Base-by-base conservation (phyloP, 2,888 invertebrate genomes). In the Dinocampus coccinellae region DNA sequence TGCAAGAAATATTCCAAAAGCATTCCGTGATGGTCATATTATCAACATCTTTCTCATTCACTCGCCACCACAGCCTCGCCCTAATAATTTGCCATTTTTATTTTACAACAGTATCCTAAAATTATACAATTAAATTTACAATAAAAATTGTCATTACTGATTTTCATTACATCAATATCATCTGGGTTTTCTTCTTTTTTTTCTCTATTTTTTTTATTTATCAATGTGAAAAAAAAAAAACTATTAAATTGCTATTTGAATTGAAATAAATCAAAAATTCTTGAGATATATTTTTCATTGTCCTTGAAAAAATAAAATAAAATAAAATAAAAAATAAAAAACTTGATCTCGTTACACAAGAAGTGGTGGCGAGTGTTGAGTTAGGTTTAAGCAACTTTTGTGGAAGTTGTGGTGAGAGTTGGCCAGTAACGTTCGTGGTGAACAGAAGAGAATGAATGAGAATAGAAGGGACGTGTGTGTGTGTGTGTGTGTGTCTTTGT, bases 301-400 rank as follows among this genome's bases (percentile, higher is more conserved):
- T 39, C 16, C 11, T 62, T 67, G 65, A 67, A 70, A 63, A n/a
- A n/a, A n/a, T n/a, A n/a, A n/a, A n/a, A n/a, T n/a, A n/a, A n/a
- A n/a, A n/a, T n/a, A n/a, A n/a, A n/a, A n/a, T n/a, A n/a, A n/a
- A n/a, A n/a, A n/a, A n/a, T n/a, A n/a, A n/a, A 67, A 75, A 67
- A 76, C 73, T 76, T 73, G 74, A 72, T 71, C n/a, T n/a, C 71
- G 69, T 71, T 53, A 20, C 16, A 29, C 34, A n/a, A 13, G 29
- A 36, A 53, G 7, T 7, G 63, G 63, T 69, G 60, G 69, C 34
- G 69, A 76, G 80, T 77, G 79, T 74, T 83, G 84, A 26, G 84
- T 84, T 84, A 85, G 86, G 85, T 87, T 87, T 87, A 85, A 86
- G 87, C 86, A 87, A 87, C 86, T 87, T n/a, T 84, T 83, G 83